These are phyloP conservation scores for Galaxea fascicularis DNA, from an alignment of 92 coral and sea anemone species.

Conservation along the genomic window DNA sequence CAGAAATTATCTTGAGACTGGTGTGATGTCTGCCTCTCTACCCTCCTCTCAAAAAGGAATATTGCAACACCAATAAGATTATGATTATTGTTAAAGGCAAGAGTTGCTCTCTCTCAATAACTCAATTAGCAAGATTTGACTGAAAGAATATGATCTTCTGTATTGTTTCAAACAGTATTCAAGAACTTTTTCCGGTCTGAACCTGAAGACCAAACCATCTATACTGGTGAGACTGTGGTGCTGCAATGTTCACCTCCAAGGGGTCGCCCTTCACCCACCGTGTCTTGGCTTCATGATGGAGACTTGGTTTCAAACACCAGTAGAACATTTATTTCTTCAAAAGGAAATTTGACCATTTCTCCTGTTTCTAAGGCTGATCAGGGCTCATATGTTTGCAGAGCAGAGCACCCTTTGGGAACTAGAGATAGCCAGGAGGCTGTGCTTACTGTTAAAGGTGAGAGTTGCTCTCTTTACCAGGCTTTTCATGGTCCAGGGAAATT, in stretches of 20 bases:
- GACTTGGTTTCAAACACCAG: slow-evolving; percentile 49
- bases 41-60: no score
- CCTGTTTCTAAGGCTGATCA: slow-evolving; percentile 73
- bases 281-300: slow-evolving; percentile 84
- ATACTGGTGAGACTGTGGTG: slow-evolving; percentile 69
- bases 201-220: slow-evolving; percentile 66
- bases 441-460: slow-evolving; percentile 79
- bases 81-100: no score
- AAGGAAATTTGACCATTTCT: slow-evolving; percentile 79
- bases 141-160: background rate
- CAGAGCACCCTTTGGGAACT: slow-evolving; percentile 78
- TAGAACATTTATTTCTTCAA: slow-evolving; percentile 58
- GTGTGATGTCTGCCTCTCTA: no score
- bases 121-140: no score
- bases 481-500: background rate
- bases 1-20: no score
- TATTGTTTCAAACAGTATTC: slow-evolving; percentile 48
- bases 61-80: no score
- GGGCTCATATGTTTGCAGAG: slow-evolving; percentile 82
- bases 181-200: slow-evolving; percentile 71
- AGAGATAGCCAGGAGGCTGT: slow-evolving; percentile 70
- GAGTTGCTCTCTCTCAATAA: no score
- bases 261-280: slow-evolving; percentile 85
- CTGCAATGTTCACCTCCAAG: slow-evolving; percentile 86
- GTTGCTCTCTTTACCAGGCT: background rate